Evolutionary conservation across 2,113 vertebrate genomes (phyloP).

Genomic region (Sander lucioperca): DNA sequence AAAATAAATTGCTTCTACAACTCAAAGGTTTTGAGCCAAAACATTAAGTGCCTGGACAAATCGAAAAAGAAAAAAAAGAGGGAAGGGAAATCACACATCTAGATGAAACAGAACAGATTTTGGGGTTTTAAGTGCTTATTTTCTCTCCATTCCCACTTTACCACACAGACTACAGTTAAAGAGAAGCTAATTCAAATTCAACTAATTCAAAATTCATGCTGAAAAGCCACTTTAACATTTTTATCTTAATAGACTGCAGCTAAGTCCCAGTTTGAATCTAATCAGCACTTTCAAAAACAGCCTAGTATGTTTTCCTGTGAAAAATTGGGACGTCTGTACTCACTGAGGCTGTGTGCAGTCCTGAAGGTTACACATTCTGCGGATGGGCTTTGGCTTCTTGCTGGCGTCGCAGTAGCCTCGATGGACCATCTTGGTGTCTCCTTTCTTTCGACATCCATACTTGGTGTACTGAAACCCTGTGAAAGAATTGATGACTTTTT

Average conservation of each 20-base stretch:
- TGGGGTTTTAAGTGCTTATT: neutral
- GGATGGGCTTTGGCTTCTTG: slow-evolving; percentile 96
- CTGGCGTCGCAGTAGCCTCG: slow-evolving; percentile 92
- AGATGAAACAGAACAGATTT: neutral
- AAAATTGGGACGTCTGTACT: slow-evolving; percentile 68
- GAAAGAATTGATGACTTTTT: neutral
- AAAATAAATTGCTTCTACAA: neutral
- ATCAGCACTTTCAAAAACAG: neutral
- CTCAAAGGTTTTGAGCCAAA: neutral
- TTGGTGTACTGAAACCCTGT: slow-evolving; percentile 97
- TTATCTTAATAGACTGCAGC: slow-evolving; percentile 9
- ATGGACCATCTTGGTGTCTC: slow-evolving; percentile 95
- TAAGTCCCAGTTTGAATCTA: neutral
- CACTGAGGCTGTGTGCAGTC: slow-evolving; percentile 95
- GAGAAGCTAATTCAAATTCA: neutral
- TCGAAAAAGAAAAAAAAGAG: neutral
- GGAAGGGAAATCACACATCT: neutral
- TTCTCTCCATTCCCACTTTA: neutral
- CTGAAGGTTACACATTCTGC: slow-evolving; percentile 96
- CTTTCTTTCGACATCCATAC: slow-evolving; percentile 95
- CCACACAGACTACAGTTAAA: neutral
- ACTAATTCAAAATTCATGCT: neutral
- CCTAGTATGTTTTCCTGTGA: neutral
- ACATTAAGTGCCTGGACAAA: neutral
- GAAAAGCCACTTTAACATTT: neutral